Evolutionary conservation across 2,888 invertebrate species (phyloP).

Genomic region (Allacma fusca): DNA sequence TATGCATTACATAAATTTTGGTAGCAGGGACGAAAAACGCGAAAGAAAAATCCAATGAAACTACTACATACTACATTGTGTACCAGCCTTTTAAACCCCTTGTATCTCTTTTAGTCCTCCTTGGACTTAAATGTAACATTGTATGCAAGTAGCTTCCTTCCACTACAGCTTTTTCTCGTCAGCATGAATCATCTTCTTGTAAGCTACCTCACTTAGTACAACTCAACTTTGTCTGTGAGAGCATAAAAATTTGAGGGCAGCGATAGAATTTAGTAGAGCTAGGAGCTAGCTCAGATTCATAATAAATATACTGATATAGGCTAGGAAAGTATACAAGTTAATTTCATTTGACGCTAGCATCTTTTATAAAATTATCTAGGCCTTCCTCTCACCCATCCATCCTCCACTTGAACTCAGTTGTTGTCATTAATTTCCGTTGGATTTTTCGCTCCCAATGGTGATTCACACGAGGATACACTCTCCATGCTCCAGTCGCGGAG

Average conservation of each 20-base stretch:
- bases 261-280: not conserved
- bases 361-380: not conserved
- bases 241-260: not conserved
- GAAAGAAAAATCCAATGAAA: not conserved
- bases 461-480: conserved; percentile 1
- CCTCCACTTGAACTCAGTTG: not conserved
- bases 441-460: not conserved
- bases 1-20: not conserved
- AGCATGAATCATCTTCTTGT: not conserved
- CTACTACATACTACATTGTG: not conserved
- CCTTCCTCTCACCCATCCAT: not conserved
- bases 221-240: not conserved
- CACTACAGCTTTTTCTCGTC: not conserved
- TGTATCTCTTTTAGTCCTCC: not conserved
- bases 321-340: not conserved
- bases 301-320: too few relatives aligned
- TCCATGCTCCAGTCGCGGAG: not conserved
- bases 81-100: not conserved
- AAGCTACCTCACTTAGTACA: not conserved
- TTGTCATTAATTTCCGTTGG: conserved; percentile 1
- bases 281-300: too few relatives aligned
- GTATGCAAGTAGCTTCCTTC: not conserved
- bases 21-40: not conserved
- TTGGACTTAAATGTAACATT: conserved; percentile 4
- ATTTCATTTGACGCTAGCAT: conserved; percentile 5